Conservation (phyloP, 2,797 vertebrate genomes). For the Pantherophis vulpinus region DNA sequence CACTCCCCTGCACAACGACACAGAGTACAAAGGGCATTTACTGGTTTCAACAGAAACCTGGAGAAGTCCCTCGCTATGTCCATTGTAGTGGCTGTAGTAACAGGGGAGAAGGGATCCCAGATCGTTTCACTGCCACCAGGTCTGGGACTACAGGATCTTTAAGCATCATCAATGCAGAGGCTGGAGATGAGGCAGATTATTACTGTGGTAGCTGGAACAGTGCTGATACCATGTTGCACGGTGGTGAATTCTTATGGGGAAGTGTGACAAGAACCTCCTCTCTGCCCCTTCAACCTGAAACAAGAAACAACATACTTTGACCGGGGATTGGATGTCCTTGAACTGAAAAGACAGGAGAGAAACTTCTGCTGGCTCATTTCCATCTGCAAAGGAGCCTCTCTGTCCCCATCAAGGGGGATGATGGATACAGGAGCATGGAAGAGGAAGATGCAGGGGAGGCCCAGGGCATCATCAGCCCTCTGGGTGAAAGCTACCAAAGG, state of each 20-base stretch:
- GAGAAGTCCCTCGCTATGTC: no score
- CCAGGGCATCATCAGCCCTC: no score
- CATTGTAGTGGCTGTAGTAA: no score
- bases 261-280: slow-evolving; percentile 9
- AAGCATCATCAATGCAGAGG: not conserved
- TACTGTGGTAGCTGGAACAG: not conserved
- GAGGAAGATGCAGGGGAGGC: no score
- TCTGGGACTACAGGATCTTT: not conserved
- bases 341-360: not conserved
- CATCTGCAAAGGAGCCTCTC: no score
- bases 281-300: not conserved
- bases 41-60: no score
- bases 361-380: not conserved
- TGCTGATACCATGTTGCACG: rapidly evolving
- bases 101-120: not conserved
- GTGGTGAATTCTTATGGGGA: not conserved
- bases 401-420: no score
- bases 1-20: not conserved
- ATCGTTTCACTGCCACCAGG: not conserved
- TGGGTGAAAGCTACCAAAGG: no score
- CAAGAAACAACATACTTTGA: not conserved
- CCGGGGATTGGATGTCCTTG: rapidly evolving
- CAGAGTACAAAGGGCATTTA: no score
- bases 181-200: not conserved
- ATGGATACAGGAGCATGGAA: no score